Evolutionary conservation across 2,113 vertebrate genomes (phyloP).

Genomic region (Pollimyrus isidori): DNA sequence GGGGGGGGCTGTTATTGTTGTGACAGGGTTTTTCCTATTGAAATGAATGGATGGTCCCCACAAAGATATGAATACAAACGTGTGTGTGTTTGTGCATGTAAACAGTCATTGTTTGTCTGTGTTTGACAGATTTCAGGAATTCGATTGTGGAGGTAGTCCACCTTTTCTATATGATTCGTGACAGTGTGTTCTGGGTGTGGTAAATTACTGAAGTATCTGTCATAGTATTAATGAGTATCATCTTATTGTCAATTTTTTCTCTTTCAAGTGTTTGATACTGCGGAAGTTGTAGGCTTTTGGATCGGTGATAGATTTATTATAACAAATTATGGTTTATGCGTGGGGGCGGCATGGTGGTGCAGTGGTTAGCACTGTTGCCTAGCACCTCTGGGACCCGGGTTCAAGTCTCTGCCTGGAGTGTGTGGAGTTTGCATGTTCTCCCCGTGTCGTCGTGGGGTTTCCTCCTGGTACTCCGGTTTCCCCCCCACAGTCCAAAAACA

Average conservation of each 20-base stretch:
- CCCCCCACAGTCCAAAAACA: no score
- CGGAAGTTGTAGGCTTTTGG: background rate
- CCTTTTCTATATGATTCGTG: background rate
- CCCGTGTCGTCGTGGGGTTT: no score
- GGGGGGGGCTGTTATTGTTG: background rate
- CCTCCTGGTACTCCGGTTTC: no score
- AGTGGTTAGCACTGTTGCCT: no score
- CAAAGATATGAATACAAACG: background rate
- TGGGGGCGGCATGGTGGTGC: no score
- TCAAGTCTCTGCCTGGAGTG: no score
- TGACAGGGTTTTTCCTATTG: background rate
- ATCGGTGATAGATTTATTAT: background rate
- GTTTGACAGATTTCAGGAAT: background rate
- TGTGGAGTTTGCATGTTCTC: no score
- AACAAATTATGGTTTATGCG: background rate
- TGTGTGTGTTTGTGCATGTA: background rate
- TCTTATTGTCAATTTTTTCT: background rate
- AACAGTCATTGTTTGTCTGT: background rate
- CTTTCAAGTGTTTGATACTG: background rate
- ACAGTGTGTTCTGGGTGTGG: background rate
- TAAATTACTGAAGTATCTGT: background rate
- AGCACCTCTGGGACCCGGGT: no score
- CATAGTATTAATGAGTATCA: background rate
- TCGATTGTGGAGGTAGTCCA: background rate
- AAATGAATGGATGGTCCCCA: background rate